Percentiles rank a stretch among this genome's conserved stretches.
phyloP scores from a whole-genome alignment of 2,113 vertebrate species.

The Typhlomys cinereus region DNA sequence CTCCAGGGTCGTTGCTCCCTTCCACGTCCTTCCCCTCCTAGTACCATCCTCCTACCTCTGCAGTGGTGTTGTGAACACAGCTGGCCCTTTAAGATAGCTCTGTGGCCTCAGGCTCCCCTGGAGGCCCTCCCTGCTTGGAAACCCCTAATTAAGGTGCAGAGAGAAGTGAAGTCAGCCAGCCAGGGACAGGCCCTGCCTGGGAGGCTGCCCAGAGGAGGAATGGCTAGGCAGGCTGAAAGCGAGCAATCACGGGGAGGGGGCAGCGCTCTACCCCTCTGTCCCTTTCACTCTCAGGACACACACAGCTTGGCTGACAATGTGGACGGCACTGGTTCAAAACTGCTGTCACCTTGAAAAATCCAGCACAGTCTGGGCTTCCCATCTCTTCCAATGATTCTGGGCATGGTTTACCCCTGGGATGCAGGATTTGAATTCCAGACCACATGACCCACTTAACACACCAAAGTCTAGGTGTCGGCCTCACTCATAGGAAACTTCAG shows the following conservation, averaged over 20 bases:
- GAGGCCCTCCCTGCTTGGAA: slow-evolving; percentile 76
- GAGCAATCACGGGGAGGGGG: slow-evolving; percentile 9
- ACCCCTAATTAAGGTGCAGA: slow-evolving; percentile 75
- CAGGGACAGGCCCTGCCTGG: slow-evolving; percentile 32
- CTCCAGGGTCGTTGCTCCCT: background rate
- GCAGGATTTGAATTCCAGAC: background rate
- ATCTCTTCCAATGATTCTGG: background rate
- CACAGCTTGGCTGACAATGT: background rate
- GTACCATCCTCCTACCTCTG: background rate
- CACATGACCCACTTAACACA: background rate
- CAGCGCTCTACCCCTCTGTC: background rate
- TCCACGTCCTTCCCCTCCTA: no score
- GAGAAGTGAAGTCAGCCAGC: slow-evolving; percentile 71
- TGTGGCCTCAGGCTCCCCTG: slow-evolving; percentile 73
- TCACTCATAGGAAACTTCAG: background rate
- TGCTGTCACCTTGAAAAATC: background rate
- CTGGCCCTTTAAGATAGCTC: slow-evolving; percentile 76
- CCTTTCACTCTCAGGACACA: background rate
- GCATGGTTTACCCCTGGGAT: background rate
- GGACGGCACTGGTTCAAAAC: background rate
- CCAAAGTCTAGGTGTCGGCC: no score
- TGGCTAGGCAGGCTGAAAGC: background rate
- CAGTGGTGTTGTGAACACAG: background rate
- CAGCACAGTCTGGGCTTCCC: background rate
- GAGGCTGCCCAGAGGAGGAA: slow-evolving; percentile 46